Evolutionary conservation across 2,113 vertebrate species (phyloP).

Genomic region (Stegostoma tigrinum): DNA sequence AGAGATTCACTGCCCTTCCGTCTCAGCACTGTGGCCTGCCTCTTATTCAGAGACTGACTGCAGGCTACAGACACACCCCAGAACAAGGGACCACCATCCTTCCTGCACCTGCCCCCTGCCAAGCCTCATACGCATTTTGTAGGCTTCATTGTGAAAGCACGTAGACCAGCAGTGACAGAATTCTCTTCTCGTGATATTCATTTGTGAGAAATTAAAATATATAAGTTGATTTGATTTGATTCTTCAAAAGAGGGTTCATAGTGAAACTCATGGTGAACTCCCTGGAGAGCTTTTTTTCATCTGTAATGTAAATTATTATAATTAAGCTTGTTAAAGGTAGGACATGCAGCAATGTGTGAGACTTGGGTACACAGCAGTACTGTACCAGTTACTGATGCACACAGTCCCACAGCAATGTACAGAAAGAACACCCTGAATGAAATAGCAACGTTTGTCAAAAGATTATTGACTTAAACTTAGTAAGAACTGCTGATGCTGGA

Average conservation of each 20-base stretch:
- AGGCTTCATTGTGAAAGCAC: too few species aligned
- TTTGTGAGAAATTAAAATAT: slow-evolving; percentile 9
- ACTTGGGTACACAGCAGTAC: not conserved
- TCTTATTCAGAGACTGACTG: too few species aligned
- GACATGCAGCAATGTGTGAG: not conserved
- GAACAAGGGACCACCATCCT: too few species aligned
- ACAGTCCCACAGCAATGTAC: not conserved
- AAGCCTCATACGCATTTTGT: too few species aligned
- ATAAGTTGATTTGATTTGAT: not conserved
- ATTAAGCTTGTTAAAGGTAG: not conserved
- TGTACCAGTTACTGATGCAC: not conserved
- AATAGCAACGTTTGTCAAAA: not conserved
- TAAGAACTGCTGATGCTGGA: too few species aligned
- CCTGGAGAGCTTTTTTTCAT: not conserved
- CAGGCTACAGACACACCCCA: too few species aligned
- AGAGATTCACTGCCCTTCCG: too few species aligned
- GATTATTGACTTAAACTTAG: not conserved
- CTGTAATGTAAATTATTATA: not conserved
- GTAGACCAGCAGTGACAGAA: not conserved
- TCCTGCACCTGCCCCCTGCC: too few species aligned
- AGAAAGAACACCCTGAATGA: not conserved
- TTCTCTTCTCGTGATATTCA: not conserved
- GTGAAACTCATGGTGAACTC: not conserved
- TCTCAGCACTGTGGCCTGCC: too few species aligned
- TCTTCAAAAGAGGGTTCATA: not conserved